Evolutionary conservation across 2,888 invertebrate species (phyloP).

Genomic region (Pyralis farinalis): DNA sequence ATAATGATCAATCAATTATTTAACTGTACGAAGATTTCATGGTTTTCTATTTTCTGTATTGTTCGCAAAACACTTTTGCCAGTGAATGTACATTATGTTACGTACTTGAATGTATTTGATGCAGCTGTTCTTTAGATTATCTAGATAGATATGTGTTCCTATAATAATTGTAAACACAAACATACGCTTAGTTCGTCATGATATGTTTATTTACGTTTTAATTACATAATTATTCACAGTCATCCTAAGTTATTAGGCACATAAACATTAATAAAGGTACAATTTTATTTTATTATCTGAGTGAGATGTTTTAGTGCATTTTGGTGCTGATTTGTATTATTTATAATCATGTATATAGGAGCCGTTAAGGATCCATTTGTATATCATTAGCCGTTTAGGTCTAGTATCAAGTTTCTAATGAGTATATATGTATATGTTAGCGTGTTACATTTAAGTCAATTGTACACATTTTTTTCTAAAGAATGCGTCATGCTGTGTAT

Average conservation of each 20-base stretch:
- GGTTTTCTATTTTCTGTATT: too few species aligned
- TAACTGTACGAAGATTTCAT: too few species aligned
- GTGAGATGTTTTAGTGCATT: constrained; percentile 19
- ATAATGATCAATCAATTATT: too few species aligned
- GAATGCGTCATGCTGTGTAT: too few species aligned
- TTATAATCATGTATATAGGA: constrained; percentile 14
- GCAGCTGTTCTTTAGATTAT: not conserved
- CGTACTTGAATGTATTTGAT: not conserved
- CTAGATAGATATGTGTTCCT: constrained; percentile 8
- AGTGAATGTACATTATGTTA: not conserved
- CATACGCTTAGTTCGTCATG: constrained; percentile 20
- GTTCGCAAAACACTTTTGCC: constrained; percentile 2
- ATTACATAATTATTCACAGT: constrained; percentile 15
- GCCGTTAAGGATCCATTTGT: not conserved
- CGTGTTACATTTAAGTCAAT: too few species aligned
- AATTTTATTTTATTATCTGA: constrained; percentile 21
- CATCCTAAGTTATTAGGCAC: constrained; percentile 9
- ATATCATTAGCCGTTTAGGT: too few species aligned
- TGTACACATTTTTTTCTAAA: too few species aligned
- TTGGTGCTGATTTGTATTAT: constrained; percentile 23
- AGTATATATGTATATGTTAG: too few species aligned
- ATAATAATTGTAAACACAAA: constrained; percentile 12
- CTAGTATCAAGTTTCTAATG: too few species aligned
- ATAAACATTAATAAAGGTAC: constrained; percentile 18
- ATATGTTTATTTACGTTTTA: constrained; percentile 13